phyloP scores from a whole-genome alignment of 2,888 invertebrate genomes.

The Ophion ellenae region DNA sequence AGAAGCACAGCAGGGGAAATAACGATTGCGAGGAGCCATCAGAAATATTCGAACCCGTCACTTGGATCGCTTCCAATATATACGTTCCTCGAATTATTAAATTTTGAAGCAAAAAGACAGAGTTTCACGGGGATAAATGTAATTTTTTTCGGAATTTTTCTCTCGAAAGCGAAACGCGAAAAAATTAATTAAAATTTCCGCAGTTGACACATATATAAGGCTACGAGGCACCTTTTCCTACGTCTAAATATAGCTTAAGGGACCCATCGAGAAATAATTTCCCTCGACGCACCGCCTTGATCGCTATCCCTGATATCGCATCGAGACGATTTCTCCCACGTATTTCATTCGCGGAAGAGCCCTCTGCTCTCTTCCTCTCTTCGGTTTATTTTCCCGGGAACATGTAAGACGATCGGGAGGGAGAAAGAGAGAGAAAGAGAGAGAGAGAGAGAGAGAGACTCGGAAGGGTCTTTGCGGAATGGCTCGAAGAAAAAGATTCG shows the following conservation, averaged over 20 bases:
- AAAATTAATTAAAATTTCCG: too few relatives aligned
- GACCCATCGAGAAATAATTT: constrained; percentile 43
- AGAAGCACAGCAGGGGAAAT: not conserved
- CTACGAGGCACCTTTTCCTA: not conserved
- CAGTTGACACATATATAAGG: not conserved
- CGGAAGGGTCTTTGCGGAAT: not conserved
- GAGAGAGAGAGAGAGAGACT: too few relatives aligned
- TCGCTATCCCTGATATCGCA: not conserved
- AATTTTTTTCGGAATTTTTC: too few relatives aligned
- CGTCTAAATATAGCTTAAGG: constrained; percentile 4
- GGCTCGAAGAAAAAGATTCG: not conserved
- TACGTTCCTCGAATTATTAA: too few relatives aligned
- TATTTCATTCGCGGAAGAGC: not conserved
- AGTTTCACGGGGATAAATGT: too few relatives aligned
- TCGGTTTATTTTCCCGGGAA: constrained; percentile 10
- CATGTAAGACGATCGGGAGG: not conserved
- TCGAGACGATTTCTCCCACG: not conserved
- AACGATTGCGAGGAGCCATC: not conserved
- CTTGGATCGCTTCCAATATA: not conserved
- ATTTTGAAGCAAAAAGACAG: too few relatives aligned
- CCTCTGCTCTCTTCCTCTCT: not conserved
- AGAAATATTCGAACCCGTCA: not conserved
- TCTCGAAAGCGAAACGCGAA: too few relatives aligned
- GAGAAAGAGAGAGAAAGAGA: too few relatives aligned
- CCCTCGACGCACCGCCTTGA: constrained; percentile 40